These are phyloP conservation scores for Apostichopus japonicus DNA, from an alignment of 35 echinoderm and acorn worm species.

Conservation along the genomic window DNA sequence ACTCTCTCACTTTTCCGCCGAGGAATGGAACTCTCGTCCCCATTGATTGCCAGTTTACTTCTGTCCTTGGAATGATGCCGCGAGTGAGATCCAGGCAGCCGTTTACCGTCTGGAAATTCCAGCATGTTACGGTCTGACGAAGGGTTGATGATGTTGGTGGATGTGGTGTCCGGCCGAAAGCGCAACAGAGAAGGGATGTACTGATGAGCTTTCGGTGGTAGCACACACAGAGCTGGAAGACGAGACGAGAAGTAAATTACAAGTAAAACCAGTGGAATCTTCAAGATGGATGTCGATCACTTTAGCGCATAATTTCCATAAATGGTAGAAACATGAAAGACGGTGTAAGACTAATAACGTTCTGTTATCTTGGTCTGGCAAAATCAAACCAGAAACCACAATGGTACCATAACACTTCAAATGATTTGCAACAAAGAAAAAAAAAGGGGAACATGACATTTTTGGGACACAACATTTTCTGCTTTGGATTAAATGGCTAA, in stretches of 20 bases:
- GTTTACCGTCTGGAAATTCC: background rate
- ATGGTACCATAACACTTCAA: no score
- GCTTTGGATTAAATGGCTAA: no score
- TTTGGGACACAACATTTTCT: no score
- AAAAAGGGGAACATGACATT: no score
- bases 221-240: constrained; percentile 82
- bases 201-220: constrained; percentile 81
- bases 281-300: no score
- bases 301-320: no score
- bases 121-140: background rate
- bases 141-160: background rate
- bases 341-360: no score
- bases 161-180: constrained; percentile 51
- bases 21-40: constrained; percentile 15
- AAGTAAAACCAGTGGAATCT: background rate
- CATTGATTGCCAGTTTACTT: constrained; percentile 7
- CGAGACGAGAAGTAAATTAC: background rate
- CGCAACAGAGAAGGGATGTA: constrained; percentile 72
- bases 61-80: constrained; percentile 27
- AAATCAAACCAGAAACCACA: no score
- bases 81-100: background rate
- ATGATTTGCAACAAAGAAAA: no score
- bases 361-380: no score
- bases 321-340: no score
- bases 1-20: constrained; percentile 53